Percentiles rank a stretch among this genome's conserved stretches.
These are phyloP conservation scores for Paramormyrops kingsleyae DNA, from an alignment of 2,113 vertebrate species.

Conservation along the genomic window DNA sequence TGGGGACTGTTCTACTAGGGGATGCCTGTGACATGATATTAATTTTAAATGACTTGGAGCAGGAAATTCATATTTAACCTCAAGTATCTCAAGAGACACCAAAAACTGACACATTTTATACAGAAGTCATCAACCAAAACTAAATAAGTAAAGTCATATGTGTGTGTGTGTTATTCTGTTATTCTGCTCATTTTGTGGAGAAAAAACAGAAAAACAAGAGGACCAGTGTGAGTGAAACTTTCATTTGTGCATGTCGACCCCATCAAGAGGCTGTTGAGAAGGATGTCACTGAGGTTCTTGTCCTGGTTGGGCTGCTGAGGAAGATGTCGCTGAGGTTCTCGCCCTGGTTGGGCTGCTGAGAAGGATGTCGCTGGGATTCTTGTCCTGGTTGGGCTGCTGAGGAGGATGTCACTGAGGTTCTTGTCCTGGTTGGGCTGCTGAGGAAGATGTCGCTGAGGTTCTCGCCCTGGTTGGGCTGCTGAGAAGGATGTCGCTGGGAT, in stretches of 20 bases:
- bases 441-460: neutral
- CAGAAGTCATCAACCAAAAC: neutral
- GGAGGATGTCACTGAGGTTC: neutral
- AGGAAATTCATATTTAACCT: neutral
- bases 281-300: neutral
- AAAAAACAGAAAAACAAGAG: neutral
- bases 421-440: neutral
- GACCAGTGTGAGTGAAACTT: neutral
- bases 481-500: neutral
- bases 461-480: neutral
- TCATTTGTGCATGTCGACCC: neutral
- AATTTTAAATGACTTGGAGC: neutral
- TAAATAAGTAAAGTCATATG: neutral
- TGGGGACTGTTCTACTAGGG: neutral
- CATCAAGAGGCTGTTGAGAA: neutral
- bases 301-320: neutral
- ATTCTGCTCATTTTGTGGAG: neutral
- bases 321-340: neutral
- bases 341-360: neutral
- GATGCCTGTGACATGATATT: neutral
- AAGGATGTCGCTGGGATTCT: neutral
- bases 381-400: neutral
- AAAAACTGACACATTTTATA: neutral
- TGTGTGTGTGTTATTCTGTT: slow-evolving; percentile 1
- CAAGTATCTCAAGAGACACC: neutral